Evolutionary conservation across 1,140 invertebrate genomes (phyloP).

Genomic region (Drosophila funebris): DNA sequence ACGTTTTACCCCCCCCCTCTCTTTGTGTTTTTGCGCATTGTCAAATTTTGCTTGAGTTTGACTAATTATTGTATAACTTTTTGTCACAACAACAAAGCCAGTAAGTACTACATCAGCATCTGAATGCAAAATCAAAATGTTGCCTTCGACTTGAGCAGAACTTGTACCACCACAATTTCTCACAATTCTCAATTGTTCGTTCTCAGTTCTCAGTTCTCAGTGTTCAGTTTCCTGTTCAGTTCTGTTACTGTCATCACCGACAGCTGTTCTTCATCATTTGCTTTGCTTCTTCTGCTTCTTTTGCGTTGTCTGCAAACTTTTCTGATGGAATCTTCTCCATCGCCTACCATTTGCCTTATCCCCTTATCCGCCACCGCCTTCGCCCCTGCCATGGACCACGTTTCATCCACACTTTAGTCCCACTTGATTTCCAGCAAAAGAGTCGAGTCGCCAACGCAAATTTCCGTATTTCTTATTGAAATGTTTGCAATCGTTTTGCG

Average conservation of each 20-base stretch:
- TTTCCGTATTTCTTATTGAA: conserved; percentile 48
- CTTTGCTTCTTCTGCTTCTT: background rate
- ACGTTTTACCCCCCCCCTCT: background rate
- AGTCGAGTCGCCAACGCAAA: conserved; percentile 21
- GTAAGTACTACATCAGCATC: background rate
- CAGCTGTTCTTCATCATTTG: conserved; percentile 27
- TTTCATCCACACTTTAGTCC: background rate
- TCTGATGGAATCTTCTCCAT: conserved; percentile 30
- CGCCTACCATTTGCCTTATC: background rate
- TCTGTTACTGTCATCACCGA: background rate
- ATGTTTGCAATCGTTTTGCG: conserved; percentile 39
- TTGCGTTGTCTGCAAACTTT: conserved; percentile 36
- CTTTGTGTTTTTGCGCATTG: background rate
- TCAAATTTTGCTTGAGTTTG: conserved; percentile 27
- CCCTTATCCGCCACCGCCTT: background rate
- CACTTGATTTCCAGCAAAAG: conserved; percentile 5
- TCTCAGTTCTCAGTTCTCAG: background rate
- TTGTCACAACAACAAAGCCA: conserved; percentile 27
- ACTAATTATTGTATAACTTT: conserved; percentile 59
- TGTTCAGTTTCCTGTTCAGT: background rate
- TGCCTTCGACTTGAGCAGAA: background rate
- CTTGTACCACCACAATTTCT: background rate
- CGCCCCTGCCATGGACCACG: background rate
- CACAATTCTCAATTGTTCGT: background rate
- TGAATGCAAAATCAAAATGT: conserved; percentile 35